A percentile compares a stretch with the other conserved stretches of the same genome.
Evolutionary conservation across 2,888 invertebrate genomes (phyloP).

Genomic region (Drosophila parthenogenetica): DNA sequence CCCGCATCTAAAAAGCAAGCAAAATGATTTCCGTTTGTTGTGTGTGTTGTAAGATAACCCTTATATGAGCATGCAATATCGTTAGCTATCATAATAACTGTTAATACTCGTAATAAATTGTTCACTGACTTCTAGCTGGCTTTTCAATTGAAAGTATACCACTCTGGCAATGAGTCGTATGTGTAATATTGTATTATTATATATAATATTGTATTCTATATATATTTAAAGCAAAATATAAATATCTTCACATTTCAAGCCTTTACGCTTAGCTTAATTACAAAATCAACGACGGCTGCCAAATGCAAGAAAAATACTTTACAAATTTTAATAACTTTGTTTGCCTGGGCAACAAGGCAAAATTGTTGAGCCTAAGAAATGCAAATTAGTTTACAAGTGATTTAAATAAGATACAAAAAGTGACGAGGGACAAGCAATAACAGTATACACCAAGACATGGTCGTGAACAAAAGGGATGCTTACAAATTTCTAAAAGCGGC

Average conservation of each 20-base stretch:
- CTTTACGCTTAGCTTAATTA: constrained; percentile 53
- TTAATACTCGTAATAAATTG: constrained; percentile 61
- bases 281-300: constrained; percentile 58
- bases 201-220: neutral
- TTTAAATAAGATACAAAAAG: constrained; percentile 74
- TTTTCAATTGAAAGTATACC: constrained; percentile 42
- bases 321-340: constrained; percentile 75
- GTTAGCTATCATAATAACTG: constrained; percentile 60
- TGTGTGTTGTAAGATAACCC: constrained; percentile 34
- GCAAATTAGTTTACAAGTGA: constrained; percentile 77
- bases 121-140: constrained; percentile 31
- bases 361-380: constrained; percentile 68
- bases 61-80: constrained; percentile 45
- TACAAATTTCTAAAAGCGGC: constrained; percentile 37
- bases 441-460: constrained; percentile 5
- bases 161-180: constrained; percentile 26
- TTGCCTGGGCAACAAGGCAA: constrained; percentile 49
- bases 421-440: constrained; percentile 66
- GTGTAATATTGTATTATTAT: constrained; percentile 15
- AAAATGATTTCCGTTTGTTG: constrained; percentile 58
- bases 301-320: constrained; percentile 59
- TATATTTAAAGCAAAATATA: constrained; percentile 31
- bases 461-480: constrained; percentile 36
- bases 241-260: constrained; percentile 10
- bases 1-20: constrained; percentile 43